These are phyloP conservation scores for Forpus xanthops DNA, from an alignment of 2,797 vertebrate genomes.

Conservation along the genomic window DNA sequence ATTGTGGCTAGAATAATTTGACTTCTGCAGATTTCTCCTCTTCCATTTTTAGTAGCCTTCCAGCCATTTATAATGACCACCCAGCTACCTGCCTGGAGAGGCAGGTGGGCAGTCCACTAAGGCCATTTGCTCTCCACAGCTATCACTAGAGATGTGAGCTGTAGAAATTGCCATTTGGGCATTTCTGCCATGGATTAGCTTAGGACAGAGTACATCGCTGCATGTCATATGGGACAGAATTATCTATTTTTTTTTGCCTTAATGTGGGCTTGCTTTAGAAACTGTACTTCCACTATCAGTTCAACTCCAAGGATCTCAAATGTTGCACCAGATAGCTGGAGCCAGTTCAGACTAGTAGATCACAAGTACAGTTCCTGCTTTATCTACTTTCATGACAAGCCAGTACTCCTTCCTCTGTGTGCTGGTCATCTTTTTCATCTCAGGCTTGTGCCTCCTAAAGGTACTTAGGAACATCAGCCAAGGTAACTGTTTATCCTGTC, in stretches of 20 bases:
- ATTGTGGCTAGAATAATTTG: neutral
- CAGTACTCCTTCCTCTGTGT: neutral
- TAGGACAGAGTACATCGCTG: neutral
- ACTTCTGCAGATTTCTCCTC: neutral
- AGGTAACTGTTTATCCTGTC: neutral
- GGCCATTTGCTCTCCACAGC: neutral
- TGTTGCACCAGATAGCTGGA: neutral
- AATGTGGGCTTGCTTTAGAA: neutral
- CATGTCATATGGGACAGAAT: neutral
- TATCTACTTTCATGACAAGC: neutral
- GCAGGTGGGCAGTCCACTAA: neutral
- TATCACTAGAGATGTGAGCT: neutral
- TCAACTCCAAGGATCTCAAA: neutral
- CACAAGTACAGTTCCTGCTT: neutral
- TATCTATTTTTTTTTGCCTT: neutral
- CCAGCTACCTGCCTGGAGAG: neutral
- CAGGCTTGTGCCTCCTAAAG: neutral
- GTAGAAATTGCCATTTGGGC: neutral
- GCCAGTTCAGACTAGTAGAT: neutral
- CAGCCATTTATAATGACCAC: neutral
- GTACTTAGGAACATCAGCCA: neutral
- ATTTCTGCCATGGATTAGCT: neutral
- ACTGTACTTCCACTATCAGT: neutral
- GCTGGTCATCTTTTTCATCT: neutral
- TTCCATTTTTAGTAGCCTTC: neutral